Percentiles rank a stretch among this genome's conserved stretches.
Conservation (phyloP, 2,113 vertebrate genomes). For the Pedetes capensis region DNA sequence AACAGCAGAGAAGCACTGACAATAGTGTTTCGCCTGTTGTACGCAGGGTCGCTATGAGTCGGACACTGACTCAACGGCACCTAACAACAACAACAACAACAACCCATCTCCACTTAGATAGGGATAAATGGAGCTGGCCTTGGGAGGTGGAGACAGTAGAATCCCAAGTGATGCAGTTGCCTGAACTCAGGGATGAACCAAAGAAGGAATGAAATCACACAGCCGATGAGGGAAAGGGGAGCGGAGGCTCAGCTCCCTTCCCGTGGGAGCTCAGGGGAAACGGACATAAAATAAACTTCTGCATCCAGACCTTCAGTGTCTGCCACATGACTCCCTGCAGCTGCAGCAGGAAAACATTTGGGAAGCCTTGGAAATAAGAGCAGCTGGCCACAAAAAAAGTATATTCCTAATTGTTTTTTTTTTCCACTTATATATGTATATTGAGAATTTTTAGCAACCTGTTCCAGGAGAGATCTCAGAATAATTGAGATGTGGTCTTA, state of each 20-base stretch:
- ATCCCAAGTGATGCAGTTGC: background rate
- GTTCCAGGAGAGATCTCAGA: background rate
- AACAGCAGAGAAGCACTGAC: no score
- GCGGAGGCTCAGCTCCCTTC: slow-evolving; percentile 10
- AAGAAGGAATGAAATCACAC: background rate
- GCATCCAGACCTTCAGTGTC: background rate
- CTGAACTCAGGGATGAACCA: background rate
- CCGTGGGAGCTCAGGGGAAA: slow-evolving; percentile 47
- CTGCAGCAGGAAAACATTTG: slow-evolving; percentile 33
- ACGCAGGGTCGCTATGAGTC: no score
- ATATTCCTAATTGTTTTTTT: background rate
- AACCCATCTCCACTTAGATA: background rate
- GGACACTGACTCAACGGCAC: no score
- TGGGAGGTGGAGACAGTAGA: background rate
- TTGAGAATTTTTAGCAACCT: background rate
- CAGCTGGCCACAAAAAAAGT: slow-evolving; percentile 52
- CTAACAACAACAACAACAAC: no score
- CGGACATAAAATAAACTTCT: background rate
- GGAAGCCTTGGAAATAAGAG: background rate
- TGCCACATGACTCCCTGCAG: background rate
- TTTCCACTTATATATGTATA: background rate
- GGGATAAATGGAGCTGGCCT: slow-evolving; percentile 14
- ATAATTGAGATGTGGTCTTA: background rate
- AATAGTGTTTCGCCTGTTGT: no score
- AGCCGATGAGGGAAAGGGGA: background rate